phyloP scores from a whole-genome alignment of 2,888 invertebrate genomes.

The Cantharis lateralis region DNA sequence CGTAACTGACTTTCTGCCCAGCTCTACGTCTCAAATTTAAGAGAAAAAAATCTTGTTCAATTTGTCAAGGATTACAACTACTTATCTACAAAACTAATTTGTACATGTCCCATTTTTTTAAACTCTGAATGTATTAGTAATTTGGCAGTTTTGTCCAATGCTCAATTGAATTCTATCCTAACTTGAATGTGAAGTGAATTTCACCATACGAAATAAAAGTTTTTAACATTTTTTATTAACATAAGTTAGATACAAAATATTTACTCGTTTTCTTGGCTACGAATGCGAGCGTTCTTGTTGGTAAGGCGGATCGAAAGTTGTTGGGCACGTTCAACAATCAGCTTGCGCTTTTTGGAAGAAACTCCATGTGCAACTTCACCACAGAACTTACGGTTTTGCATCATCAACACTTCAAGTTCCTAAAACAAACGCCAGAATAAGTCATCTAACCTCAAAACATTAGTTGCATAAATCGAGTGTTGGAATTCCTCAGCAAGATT shows the following conservation, averaged over 20 bases:
- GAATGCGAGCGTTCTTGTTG: conserved; percentile 93
- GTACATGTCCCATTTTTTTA: no score
- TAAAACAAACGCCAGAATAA: conserved; percentile 50
- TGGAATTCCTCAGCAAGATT: conserved; percentile 37
- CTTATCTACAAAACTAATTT: no score
- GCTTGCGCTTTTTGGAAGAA: conserved; percentile 95
- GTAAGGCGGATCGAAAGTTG: conserved; percentile 95
- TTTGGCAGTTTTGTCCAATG: no score
- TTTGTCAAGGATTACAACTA: no score
- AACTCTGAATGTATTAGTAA: no score
- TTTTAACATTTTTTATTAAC: conserved; percentile 35
- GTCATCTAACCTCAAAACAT: neutral
- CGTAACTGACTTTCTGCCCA: no score
- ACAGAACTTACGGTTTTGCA: conserved; percentile 97
- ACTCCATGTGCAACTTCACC: conserved; percentile 98
- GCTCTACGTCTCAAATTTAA: no score
- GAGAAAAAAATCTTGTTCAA: no score
- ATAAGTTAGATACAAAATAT: conserved; percentile 36
- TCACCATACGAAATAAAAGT: neutral
- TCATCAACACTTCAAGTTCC: conserved; percentile 97
- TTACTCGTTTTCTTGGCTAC: conserved; percentile 99
- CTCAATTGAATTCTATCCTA: no score
- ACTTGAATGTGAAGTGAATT: no score
- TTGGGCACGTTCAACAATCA: conserved; percentile 94
- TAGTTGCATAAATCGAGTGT: neutral